phyloP scores from a whole-genome alignment of 2,797 vertebrate genomes.

The Anabacerthia variegaticeps region DNA sequence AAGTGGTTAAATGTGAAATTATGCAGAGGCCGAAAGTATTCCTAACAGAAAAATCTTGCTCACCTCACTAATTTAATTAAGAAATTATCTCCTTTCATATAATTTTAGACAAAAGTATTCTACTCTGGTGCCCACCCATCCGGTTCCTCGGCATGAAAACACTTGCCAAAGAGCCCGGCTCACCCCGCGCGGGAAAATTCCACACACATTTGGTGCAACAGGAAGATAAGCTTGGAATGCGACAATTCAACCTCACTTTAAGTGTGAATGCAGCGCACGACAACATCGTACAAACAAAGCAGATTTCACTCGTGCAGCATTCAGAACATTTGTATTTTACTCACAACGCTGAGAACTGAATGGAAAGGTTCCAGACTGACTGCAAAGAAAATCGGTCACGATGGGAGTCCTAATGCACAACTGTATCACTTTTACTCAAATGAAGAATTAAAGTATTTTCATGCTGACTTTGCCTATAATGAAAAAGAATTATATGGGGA shows the following conservation, averaged over 20 bases:
- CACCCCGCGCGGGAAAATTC: not conserved
- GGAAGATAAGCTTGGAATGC: not conserved
- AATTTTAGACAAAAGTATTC: not conserved
- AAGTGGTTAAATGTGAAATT: not conserved
- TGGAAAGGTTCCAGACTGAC: not conserved
- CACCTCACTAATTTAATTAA: not conserved
- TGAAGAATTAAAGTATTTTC: not conserved
- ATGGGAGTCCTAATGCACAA: not conserved
- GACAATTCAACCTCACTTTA: not conserved
- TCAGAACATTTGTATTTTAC: not conserved
- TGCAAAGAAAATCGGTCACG: not conserved
- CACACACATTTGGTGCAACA: not conserved
- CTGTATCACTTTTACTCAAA: not conserved
- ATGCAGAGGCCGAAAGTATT: not conserved
- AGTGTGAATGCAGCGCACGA: not conserved
- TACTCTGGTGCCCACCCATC: not conserved
- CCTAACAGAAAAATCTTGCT: not conserved
- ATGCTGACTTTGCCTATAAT: not conserved
- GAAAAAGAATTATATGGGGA: not conserved
- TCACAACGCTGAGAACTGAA: not conserved
- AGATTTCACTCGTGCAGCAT: not conserved
- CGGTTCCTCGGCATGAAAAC: not conserved
- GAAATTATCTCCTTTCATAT: not conserved
- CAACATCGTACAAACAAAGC: not conserved
- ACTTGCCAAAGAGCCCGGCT: not conserved